Evolutionary conservation across 2,888 invertebrate genomes (phyloP).

Genomic region (Ceriagrion tenellum): DNA sequence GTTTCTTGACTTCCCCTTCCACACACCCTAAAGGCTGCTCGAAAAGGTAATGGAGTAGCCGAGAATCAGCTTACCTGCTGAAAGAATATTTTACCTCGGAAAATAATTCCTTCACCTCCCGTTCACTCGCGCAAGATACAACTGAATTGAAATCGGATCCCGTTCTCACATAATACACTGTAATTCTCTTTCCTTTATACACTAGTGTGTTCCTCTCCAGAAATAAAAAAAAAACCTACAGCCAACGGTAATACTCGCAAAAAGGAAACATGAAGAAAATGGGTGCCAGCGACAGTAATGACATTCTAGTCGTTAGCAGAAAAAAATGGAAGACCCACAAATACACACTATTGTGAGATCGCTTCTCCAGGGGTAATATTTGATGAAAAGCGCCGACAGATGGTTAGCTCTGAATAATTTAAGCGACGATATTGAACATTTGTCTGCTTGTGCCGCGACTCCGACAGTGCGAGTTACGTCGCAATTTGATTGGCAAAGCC

Average conservation of each 20-base stretch:
- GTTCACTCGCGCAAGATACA: background rate
- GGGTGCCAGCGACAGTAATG: background rate
- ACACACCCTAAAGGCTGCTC: background rate
- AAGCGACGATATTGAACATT: conserved; percentile 50
- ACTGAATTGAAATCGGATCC: background rate
- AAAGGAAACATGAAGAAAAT: background rate
- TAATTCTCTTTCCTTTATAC: background rate
- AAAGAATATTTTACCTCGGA: background rate
- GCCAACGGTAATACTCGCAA: background rate
- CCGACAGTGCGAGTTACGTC: conserved; percentile 25
- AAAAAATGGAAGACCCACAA: background rate
- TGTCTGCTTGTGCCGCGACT: background rate
- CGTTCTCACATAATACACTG: background rate
- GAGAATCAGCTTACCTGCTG: background rate
- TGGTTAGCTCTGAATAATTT: conserved; percentile 41
- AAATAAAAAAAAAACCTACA: background rate
- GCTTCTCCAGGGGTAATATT: conserved; percentile 38
- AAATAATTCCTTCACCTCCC: background rate
- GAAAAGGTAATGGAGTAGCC: background rate
- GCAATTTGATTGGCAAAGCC: conserved; percentile 54
- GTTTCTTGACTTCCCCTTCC: background rate
- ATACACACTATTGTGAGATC: background rate
- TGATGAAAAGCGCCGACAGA: conserved; percentile 59
- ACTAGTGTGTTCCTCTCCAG: background rate
- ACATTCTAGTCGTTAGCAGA: background rate